phyloP scores from a whole-genome alignment of 2,888 invertebrate species.

The Philereme vetulata region DNA sequence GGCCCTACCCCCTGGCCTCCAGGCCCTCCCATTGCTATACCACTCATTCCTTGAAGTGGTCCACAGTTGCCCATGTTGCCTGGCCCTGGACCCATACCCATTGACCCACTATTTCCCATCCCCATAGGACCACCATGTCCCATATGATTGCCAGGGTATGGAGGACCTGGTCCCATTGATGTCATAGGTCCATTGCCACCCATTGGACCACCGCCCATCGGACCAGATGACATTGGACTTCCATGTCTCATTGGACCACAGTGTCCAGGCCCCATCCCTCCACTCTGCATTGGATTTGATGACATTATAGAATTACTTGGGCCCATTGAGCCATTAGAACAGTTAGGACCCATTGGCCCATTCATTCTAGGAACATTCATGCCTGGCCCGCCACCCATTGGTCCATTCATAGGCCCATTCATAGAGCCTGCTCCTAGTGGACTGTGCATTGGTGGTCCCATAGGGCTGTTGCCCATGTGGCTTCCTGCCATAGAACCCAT shows the following conservation, averaged over 20 bases:
- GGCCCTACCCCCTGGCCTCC: slow-evolving; percentile 83
- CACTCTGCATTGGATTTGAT: slow-evolving; percentile 78
- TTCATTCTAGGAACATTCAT: slow-evolving; percentile 83
- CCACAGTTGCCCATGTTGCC: slow-evolving; percentile 81
- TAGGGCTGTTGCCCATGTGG: slow-evolving; percentile 88
- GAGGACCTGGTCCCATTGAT: slow-evolving; percentile 78
- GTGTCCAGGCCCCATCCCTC: slow-evolving; percentile 79
- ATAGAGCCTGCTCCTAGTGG: slow-evolving; percentile 84
- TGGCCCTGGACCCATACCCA: slow-evolving; percentile 78
- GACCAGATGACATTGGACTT: slow-evolving; percentile 80
- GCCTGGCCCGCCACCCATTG: slow-evolving; percentile 84
- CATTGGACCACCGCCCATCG: slow-evolving; percentile 83
- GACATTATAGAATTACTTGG: slow-evolving; percentile 83
- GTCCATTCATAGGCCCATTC: slow-evolving; percentile 83
- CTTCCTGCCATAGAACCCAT: slow-evolving; percentile 85
- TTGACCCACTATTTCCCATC: slow-evolving; percentile 75
- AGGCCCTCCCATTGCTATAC: slow-evolving; percentile 80
- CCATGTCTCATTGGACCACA: slow-evolving; percentile 82
- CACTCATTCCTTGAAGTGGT: slow-evolving; percentile 79
- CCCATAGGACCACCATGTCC: slow-evolving; percentile 81
- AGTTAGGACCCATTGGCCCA: slow-evolving; percentile 81
- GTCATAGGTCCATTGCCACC: slow-evolving; percentile 80
- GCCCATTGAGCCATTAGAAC: slow-evolving; percentile 84
- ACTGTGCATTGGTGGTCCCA: slow-evolving; percentile 91
- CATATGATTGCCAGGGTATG: slow-evolving; percentile 79